Conservation (phyloP, 92 coral and sea anemone genomes). For the Paragorgia papillata region DNA sequence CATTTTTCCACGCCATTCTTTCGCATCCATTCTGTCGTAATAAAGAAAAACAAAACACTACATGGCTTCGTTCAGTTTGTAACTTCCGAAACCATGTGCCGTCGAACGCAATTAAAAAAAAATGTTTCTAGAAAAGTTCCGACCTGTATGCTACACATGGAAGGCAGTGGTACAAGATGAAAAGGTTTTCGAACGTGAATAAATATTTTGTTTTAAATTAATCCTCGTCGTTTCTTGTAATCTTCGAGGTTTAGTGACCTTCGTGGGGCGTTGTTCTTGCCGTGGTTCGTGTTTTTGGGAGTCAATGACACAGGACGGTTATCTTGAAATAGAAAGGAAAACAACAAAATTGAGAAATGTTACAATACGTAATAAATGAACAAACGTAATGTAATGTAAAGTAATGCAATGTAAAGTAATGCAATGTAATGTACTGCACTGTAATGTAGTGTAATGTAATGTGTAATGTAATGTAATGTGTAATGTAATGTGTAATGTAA, state of each 20-base stretch:
- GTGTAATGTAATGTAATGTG: no score
- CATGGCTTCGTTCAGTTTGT: no score
- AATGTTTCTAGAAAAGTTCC: not conserved
- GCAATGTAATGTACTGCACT: no score
- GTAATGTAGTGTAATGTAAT: no score
- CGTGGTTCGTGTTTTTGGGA: slow-evolving; percentile 72
- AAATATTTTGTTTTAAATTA: slow-evolving; percentile 56
- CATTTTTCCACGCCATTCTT: no score
- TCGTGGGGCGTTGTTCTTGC: slow-evolving; percentile 81
- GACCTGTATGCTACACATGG: not conserved
- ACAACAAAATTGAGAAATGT: not conserved
- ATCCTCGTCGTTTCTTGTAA: slow-evolving; percentile 96
- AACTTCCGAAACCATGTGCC: no score
- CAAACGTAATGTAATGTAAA: no score
- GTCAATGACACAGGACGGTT: slow-evolving; percentile 82
- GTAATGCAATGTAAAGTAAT: no score
- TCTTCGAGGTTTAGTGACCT: slow-evolving; percentile 96
- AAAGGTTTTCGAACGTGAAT: slow-evolving; percentile 19
- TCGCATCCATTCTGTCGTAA: no score
- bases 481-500: no score
- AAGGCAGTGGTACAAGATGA: not conserved
- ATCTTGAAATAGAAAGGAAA: slow-evolving; percentile 60
- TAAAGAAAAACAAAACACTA: no score
- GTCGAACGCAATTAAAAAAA: no score
- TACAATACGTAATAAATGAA: not conserved